These are phyloP conservation scores for Rhipidura dahli DNA, from an alignment of 2,113 vertebrate genomes.

Conservation along the genomic window DNA sequence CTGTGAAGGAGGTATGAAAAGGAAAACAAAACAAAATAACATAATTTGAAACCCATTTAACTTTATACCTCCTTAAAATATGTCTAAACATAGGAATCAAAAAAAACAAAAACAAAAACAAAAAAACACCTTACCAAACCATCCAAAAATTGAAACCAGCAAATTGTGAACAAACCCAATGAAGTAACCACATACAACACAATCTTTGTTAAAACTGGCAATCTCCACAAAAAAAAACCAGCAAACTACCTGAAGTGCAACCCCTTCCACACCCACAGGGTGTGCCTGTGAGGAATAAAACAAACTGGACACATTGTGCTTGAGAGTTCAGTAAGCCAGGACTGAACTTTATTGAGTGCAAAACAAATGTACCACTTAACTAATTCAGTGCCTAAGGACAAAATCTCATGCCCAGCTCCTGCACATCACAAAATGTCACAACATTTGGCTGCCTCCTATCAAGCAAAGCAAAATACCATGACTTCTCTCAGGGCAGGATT, in stretches of 20 bases:
- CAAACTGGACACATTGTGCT: neutral
- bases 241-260: neutral
- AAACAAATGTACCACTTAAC: neutral
- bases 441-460: slow-evolving; percentile 5
- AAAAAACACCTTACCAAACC: neutral
- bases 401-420: neutral
- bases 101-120: neutral
- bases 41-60: neutral
- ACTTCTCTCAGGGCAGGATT: slow-evolving; percentile 42
- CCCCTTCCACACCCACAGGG: neutral
- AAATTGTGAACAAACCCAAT: neutral
- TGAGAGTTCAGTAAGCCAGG: neutral
- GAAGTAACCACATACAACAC: neutral
- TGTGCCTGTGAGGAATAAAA: neutral
- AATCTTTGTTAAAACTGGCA: neutral
- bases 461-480: slow-evolving; percentile 17
- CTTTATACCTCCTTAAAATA: neutral
- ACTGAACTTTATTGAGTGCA: neutral
- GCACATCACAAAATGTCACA: slow-evolving; percentile 16
- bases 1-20: neutral
- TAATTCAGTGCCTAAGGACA: slow-evolving; percentile 9
- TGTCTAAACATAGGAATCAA: neutral
- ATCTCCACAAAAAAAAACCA: neutral
- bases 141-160: neutral
- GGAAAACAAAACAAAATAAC: neutral